A percentile compares a stretch with the other conserved stretches of the same genome.
phyloP scores from a whole-genome alignment of 2,888 invertebrate genomes.

The Drosophila lacicola region DNA sequence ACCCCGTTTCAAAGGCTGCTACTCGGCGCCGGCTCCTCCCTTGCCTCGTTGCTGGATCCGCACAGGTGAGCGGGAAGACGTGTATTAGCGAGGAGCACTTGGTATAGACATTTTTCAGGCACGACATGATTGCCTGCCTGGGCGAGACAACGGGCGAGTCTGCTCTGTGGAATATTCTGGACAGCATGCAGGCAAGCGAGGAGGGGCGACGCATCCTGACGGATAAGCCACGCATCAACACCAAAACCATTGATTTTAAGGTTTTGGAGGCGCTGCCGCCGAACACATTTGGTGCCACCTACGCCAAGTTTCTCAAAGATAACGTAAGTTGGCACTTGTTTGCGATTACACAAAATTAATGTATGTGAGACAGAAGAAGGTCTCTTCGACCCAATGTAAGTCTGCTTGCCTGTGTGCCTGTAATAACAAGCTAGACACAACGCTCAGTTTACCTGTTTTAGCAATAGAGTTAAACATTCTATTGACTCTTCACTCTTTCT shows the following conservation, averaged over 20 bases:
- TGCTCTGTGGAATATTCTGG: constrained; percentile 90
- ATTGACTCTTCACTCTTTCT: not conserved
- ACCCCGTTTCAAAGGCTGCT: constrained; percentile 91
- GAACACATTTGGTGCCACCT: constrained; percentile 93
- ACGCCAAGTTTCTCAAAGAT: constrained; percentile 92
- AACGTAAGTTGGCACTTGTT: constrained; percentile 86
- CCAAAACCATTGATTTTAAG: constrained; percentile 91
- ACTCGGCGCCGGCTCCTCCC: constrained; percentile 94
- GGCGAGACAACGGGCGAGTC: constrained; percentile 94
- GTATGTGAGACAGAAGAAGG: too few relatives aligned
- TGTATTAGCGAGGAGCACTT: not conserved
- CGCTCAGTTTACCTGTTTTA: too few relatives aligned
- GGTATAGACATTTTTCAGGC: constrained; percentile 85
- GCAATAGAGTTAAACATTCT: too few relatives aligned
- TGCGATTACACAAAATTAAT: too few relatives aligned
- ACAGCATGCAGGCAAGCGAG: constrained; percentile 90
- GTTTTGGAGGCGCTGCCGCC: constrained; percentile 90
- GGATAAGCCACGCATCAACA: constrained; percentile 94
- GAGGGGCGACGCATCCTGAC: constrained; percentile 92
- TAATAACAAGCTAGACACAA: too few relatives aligned
- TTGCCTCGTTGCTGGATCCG: constrained; percentile 93
- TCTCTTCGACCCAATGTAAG: too few relatives aligned
- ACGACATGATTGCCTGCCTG: constrained; percentile 97
- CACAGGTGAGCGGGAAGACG: constrained; percentile 84
- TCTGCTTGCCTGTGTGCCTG: too few relatives aligned